Evolutionary conservation across 2,888 invertebrate genomes (phyloP), one percentile per base, ranked within the genome.

Genomic region (Lasioglossum morio): DNA sequence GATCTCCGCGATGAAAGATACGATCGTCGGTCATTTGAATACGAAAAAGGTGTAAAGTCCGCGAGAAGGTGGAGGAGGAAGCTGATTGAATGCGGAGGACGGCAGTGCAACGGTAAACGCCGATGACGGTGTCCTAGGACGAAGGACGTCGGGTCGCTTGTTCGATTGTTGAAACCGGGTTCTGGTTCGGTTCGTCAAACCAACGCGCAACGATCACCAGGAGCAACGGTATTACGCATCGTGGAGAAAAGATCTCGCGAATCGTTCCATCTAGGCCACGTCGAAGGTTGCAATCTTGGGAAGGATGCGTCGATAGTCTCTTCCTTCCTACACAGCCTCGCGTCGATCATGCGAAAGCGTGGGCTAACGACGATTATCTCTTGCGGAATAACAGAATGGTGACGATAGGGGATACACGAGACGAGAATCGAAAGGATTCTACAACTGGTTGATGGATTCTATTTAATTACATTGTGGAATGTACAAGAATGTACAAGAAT

Each of bases 81-180:
- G 76, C 76, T 48, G 81, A 84, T 69, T 69, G 63, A 73, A 77
- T 48, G 85, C 63, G 84, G 83, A 87, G 81, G 81, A 87, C 78
- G 81, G 72, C 77, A 83, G 83, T 84, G 73, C 79, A 90, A 88
- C 89, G 86, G 87, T 88, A 89, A 90, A 90, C 79, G 90, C 30
- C 77, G 77, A 81, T 27, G 72, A 85, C 66, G 77, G 46, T 73
- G 82, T 86, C 72, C 81, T 77, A 79, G 69, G 76, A 87, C 84
- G 89, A 90, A 90, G 91, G 91, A 89, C 91, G 27, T 27, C 87
- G 70, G 70, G 73, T 79, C 82, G 79, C 77, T 73, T 79, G 30
- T 63, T 84, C 79, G 81, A 86, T 86, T 78, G 78, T 76, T 60
- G 40, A 48, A 57, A 53, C 53, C 53, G n/a, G 53, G 53, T 53